Evolutionary conservation across 2,113 vertebrate species (phyloP).

Genomic region (Daphoenositta chrysoptera): DNA sequence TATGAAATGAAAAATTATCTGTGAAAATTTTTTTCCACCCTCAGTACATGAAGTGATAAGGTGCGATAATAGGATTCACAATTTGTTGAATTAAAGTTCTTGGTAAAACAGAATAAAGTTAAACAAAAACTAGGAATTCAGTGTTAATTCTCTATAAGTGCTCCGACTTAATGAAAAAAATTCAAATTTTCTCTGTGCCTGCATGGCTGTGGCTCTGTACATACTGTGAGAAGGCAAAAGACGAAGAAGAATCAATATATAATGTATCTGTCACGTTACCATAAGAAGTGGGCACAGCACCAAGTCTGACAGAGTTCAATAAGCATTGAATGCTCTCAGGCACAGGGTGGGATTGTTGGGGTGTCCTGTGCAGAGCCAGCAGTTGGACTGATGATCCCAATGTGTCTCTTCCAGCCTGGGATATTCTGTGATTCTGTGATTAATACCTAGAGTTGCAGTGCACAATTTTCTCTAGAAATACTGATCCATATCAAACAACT

Average conservation of each 20-base stretch:
- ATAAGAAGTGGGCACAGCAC: not conserved
- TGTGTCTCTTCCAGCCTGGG: rapidly evolving
- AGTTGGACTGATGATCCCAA: not conserved
- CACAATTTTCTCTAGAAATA: not conserved
- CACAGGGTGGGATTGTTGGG: not conserved
- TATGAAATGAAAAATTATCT: not conserved
- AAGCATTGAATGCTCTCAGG: not conserved
- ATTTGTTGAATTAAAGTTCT: not conserved
- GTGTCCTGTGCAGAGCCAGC: not conserved
- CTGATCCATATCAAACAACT: not conserved
- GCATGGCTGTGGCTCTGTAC: not conserved
- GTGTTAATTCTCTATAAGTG: not conserved
- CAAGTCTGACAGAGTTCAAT: not conserved
- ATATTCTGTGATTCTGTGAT: not conserved
- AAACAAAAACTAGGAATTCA: not conserved
- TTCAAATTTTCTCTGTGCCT: not conserved
- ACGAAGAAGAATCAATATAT: not conserved
- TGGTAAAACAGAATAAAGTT: not conserved
- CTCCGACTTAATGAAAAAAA: not conserved
- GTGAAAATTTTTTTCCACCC: not conserved
- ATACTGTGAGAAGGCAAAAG: not conserved
- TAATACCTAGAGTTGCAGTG: not conserved
- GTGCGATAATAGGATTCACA: not conserved
- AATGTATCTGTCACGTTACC: not conserved
- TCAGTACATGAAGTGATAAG: not conserved